Conservation (phyloP, 2,113 vertebrate genomes). For the Globicephala melas region DNA sequence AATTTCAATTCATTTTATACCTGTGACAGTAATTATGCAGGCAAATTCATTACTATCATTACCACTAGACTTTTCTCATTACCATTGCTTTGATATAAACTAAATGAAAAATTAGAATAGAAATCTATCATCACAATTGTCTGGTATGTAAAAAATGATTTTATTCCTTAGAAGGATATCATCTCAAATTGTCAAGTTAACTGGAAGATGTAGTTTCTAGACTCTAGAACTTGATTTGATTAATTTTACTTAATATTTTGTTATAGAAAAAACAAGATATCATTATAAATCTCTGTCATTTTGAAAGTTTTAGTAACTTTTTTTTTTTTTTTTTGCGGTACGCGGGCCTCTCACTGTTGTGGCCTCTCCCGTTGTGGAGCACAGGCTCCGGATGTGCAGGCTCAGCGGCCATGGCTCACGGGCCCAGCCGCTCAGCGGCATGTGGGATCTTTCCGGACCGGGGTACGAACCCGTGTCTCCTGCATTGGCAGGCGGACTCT, state of each 20-base stretch:
- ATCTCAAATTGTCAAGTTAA: neutral
- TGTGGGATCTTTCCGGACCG: rapidly evolving
- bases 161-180: neutral
- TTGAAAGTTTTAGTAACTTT: neutral
- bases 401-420: too few relatives aligned
- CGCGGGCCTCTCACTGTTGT: too few relatives aligned
- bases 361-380: too few relatives aligned
- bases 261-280: neutral
- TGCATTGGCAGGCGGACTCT: too few relatives aligned
- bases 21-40: conserved; percentile 46
- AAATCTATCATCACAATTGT: neutral
- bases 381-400: too few relatives aligned
- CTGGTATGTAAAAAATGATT: conserved; percentile 6
- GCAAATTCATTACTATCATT: conserved; percentile 41
- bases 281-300: neutral
- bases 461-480: too few relatives aligned
- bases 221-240: neutral
- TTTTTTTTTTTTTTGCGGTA: too few relatives aligned
- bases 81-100: neutral
- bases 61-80: neutral
- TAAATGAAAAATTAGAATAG: neutral
- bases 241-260: conserved; percentile 18
- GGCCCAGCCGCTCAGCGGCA: too few relatives aligned
- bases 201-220: neutral
- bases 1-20: conserved; percentile 34